Evolutionary conservation across 2,113 vertebrate genomes (phyloP).

Genomic region (Cepphus grylle): DNA sequence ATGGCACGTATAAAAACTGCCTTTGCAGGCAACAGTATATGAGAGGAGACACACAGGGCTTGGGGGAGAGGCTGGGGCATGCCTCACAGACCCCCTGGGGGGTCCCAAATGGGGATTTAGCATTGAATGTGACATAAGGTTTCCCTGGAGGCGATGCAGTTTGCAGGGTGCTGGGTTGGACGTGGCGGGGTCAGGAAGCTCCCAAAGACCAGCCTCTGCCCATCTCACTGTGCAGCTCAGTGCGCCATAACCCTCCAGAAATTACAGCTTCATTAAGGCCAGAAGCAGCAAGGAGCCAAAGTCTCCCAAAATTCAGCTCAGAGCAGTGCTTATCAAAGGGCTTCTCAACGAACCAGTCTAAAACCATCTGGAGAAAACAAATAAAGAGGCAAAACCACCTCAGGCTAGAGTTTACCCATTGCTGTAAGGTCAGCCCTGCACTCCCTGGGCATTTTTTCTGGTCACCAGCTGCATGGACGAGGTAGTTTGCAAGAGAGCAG

Average conservation of each 20-base stretch:
- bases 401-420: neutral
- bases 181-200: neutral
- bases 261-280: neutral
- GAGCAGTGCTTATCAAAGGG: neutral
- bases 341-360: neutral
- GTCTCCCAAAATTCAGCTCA: neutral
- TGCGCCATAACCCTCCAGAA: neutral
- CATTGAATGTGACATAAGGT: fast-evolving
- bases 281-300: neutral
- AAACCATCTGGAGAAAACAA: neutral
- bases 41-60: neutral
- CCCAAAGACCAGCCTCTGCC: neutral
- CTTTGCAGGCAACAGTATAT: neutral
- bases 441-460: neutral
- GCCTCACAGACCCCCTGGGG: fast-evolving
- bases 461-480: neutral
- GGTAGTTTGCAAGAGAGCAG: neutral
- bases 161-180: neutral
- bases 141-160: neutral
- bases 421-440: neutral
- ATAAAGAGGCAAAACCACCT: neutral
- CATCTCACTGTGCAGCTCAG: neutral
- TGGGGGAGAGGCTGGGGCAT: neutral
- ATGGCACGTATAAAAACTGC: neutral
- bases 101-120: neutral